Evolutionary conservation across 2,797 vertebrate genomes (phyloP).

Genomic region (Cottoperca gobio): DNA sequence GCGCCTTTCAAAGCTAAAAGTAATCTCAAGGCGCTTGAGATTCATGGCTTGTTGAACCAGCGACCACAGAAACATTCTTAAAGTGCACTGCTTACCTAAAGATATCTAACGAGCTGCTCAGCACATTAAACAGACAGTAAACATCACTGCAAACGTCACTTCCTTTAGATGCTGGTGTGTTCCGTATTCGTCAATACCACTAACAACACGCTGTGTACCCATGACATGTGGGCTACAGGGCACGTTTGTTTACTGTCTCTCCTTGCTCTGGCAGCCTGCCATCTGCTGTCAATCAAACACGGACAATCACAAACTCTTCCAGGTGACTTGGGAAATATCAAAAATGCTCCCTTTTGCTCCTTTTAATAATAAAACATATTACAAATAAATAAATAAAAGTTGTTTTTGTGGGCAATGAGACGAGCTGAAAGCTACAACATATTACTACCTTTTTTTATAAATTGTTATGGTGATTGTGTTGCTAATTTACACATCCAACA

Average conservation of each 20-base stretch:
- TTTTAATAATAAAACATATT: too few species aligned
- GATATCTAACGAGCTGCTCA: conserved; percentile 7
- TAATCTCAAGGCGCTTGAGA: too few species aligned
- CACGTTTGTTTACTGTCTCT: not conserved
- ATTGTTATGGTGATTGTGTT: too few species aligned
- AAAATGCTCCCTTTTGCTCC: not conserved
- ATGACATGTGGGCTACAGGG: not conserved
- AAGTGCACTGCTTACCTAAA: not conserved
- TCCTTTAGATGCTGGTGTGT: not conserved
- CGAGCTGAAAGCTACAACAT: too few species aligned
- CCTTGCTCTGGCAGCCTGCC: too few species aligned
- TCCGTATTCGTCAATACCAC: too few species aligned
- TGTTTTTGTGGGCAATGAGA: not conserved
- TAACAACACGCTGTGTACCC: not conserved
- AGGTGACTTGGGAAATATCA: too few species aligned
- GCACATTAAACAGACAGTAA: not conserved
- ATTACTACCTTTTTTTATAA: too few species aligned
- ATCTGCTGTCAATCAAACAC: conserved; percentile 8
- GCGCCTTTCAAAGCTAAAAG: too few species aligned
- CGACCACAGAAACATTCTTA: too few species aligned
- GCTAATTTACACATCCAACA: too few species aligned
- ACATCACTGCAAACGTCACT: too few species aligned
- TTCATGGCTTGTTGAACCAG: not conserved
- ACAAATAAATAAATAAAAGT: not conserved
- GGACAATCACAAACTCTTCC: not conserved